phyloP scores from a whole-genome alignment of 2,888 invertebrate genomes.

The Sarcophaga variegata region DNA sequence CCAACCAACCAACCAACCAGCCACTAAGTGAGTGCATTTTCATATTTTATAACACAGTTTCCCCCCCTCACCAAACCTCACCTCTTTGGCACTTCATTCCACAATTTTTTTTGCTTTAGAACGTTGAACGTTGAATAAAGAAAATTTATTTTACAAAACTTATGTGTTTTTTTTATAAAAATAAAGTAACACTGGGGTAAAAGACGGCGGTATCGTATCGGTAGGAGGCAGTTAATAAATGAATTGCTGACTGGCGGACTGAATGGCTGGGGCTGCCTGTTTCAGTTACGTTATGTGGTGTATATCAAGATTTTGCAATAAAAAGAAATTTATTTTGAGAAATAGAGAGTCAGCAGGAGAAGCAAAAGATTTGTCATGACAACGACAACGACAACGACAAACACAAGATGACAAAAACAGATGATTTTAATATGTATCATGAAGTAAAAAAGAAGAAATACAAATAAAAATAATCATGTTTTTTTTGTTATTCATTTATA shows the following conservation, averaged over 20 bases:
- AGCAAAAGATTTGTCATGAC: conserved; percentile 8
- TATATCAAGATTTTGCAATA: conserved; percentile 20
- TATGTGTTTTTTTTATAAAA: not conserved
- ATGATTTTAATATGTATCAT: conserved; percentile 6
- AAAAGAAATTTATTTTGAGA: not conserved
- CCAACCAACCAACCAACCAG: not conserved
- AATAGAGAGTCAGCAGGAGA: not conserved
- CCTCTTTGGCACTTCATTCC: not conserved
- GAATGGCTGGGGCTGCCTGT: not conserved
- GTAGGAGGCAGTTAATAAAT: conserved; percentile 16
- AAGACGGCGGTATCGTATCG: not conserved
- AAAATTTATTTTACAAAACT: too few species aligned
- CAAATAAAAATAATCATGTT: not conserved
- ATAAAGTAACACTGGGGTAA: not conserved
- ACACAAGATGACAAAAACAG: conserved; percentile 13
- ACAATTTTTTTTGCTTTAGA: too few species aligned
- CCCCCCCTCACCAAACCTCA: not conserved
- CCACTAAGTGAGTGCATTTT: conserved; percentile 29
- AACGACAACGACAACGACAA: not conserved
- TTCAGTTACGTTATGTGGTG: not conserved
- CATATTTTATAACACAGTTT: not conserved
- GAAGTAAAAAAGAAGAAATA: not conserved
- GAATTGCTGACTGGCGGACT: not conserved
- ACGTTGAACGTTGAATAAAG: too few species aligned
- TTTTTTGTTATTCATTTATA: too few species aligned